Evolutionary conservation across 2,888 invertebrate species (phyloP).

Genomic region (Elysia crispata): DNA sequence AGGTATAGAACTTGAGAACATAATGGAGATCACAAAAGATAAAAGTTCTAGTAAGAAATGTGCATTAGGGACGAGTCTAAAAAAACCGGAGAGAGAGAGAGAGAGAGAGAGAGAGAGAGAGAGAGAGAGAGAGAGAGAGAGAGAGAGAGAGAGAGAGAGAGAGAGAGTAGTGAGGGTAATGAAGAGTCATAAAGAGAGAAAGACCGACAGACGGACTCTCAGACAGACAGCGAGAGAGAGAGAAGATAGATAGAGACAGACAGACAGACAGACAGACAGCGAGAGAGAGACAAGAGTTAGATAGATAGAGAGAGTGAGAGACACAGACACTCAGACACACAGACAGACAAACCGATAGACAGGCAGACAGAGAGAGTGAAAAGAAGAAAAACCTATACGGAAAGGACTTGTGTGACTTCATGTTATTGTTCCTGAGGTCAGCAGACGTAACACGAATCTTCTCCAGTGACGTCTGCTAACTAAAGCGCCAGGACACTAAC

Average conservation of each 20-base stretch:
- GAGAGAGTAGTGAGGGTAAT: not conserved
- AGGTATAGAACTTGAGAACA: too few relatives aligned
- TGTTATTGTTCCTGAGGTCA: too few relatives aligned
- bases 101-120: slow-evolving; percentile 15
- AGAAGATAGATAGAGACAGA: too few relatives aligned
- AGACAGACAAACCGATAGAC: not conserved
- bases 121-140: slow-evolving; percentile 37
- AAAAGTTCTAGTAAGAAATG: not conserved
- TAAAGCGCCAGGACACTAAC: not conserved
- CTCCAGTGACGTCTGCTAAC: not conserved
- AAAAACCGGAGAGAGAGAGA: not conserved
- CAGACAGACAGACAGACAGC: too few relatives aligned
- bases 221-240: too few relatives aligned
- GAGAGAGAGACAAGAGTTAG: too few relatives aligned
- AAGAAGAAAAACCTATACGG: too few relatives aligned
- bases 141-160: slow-evolving; percentile 10
- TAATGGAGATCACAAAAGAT: not conserved
- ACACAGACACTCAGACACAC: not conserved
- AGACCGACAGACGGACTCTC: not conserved
- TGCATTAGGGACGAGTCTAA: too few relatives aligned
- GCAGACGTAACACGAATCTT: too few relatives aligned
- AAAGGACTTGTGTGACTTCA: too few relatives aligned
- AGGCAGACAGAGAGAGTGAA: not conserved
- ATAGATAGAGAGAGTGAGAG: not conserved
- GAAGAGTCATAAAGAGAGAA: not conserved